phyloP scores from a whole-genome alignment of 30 jellyfish, hydroid and myxozoan genomes.

The Phacellophora camtschatica region DNA sequence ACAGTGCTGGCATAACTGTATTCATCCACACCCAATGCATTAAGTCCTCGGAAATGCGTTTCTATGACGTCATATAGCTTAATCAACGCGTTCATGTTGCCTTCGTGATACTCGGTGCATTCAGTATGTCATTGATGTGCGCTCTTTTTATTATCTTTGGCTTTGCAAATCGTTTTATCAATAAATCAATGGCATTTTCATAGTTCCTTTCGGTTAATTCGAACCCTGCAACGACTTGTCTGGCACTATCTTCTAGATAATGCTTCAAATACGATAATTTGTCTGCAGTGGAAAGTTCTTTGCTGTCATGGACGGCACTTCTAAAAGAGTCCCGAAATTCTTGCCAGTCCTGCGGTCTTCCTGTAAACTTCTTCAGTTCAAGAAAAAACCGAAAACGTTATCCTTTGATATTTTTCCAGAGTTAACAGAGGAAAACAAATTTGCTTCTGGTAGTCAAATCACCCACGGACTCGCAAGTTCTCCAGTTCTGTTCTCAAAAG shows the following conservation, averaged over 20 bases:
- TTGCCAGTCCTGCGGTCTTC: slow-evolving; percentile 38
- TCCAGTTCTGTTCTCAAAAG: no score
- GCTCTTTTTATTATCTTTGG: slow-evolving; percentile 39
- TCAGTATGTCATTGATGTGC: slow-evolving; percentile 17
- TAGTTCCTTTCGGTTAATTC: slow-evolving; percentile 36
- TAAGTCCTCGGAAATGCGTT: slow-evolving; percentile 35
- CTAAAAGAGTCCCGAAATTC: slow-evolving; percentile 42
- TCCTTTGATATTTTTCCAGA: not conserved
- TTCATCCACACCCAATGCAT: not conserved
- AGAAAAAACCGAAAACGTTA: slow-evolving; percentile 19
- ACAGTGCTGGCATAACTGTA: not conserved
- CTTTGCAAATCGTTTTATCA: slow-evolving; percentile 18
- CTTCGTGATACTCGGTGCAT: slow-evolving; percentile 9
- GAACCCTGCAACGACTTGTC: slow-evolving; percentile 28
- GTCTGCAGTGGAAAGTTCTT: slow-evolving; percentile 4
- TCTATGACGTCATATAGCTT: slow-evolving; percentile 32
- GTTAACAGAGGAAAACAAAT: not conserved
- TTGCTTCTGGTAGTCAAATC: no score
- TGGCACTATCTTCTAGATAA: slow-evolving; percentile 26
- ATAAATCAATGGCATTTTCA: slow-evolving; percentile 5
- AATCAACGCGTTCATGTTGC: not conserved
- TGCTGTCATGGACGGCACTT: slow-evolving; percentile 36
- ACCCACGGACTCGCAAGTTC: no score
- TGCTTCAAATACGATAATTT: slow-evolving; percentile 5
- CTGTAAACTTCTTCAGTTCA: slow-evolving; percentile 14